Base-by-base conservation (phyloP, 2,888 invertebrate genomes). In the Macaria notata region DNA sequence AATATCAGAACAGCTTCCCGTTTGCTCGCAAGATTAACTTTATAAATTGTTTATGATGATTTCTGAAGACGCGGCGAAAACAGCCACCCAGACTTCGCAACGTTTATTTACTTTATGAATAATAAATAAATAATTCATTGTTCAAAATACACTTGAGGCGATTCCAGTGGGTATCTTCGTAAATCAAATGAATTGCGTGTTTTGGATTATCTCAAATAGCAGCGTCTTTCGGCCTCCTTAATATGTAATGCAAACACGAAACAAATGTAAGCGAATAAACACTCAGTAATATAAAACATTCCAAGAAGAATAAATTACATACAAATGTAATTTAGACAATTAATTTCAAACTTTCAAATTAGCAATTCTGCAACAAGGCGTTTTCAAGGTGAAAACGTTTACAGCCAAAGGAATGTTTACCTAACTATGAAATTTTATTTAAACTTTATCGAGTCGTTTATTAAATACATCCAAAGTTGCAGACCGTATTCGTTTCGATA, bases 11-110 rank as follows among this genome's bases (percentile, higher is more conserved):
- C 39, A 38, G 49, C 36, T 52, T 31, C 46, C 53, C 3, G 49
- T 42, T 49, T 49, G 49, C 46, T 49, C 53, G 57, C 57, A 19
- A 57, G 53, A 58, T 58, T 53, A 53, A 58, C 57, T 58, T 53
- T 53, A 58, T 53, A 50, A 50, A 57, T 57, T 57, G 57, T 57
- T 53, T 53, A 53, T 53, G 52, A 57, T 57, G 52, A 57, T 56
- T 56, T 29, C 41, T 33, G 45, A 41, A 53, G 43, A 52, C 56
- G 47, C 44, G 39, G 44, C 49, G 52, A 45, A 57, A 53, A 48
- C 56, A 56, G 51, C 33, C 48, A 43, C 57, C 41, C n/a, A 41
- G 8, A n/a, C 52, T 46, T 53, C 47, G 42, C 38, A 39, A 4
- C 46, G 53, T 53, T 58, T 58, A 49, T 53, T 53, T 58, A 49